These are phyloP conservation scores for Napeogenes sylphis DNA, from an alignment of 2,888 invertebrate species.

Conservation along the genomic window DNA sequence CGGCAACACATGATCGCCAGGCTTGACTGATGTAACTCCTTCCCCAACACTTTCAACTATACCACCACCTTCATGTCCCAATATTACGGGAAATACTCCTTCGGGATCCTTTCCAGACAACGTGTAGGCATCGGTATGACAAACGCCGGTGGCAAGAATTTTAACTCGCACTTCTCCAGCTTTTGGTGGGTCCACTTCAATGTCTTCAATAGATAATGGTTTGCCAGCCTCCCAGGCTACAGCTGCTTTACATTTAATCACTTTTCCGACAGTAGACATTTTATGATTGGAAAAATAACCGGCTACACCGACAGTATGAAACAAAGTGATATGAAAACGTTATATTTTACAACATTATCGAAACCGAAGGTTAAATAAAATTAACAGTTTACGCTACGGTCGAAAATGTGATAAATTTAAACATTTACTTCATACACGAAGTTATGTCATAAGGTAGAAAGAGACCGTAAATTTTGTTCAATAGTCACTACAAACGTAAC, in stretches of 20 bases:
- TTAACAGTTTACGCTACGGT: background rate
- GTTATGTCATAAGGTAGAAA: slow-evolving; percentile 11
- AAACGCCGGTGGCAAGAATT: slow-evolving; percentile 87
- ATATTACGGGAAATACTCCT: slow-evolving; percentile 92
- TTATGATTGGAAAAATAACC: slow-evolving; percentile 24
- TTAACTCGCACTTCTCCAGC: slow-evolving; percentile 93
- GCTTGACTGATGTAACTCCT: slow-evolving; percentile 90
- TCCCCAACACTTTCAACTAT: slow-evolving; percentile 98
- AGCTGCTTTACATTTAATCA: slow-evolving; percentile 95
- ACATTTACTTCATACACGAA: slow-evolving; percentile 11
- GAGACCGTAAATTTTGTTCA: slow-evolving; percentile 7
- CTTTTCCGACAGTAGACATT: slow-evolving; percentile 77
- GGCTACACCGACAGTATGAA: slow-evolving; percentile 35
- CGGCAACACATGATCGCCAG: slow-evolving; percentile 98
- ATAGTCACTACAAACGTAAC: slow-evolving; percentile 12
- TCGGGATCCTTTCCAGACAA: slow-evolving; percentile 92
- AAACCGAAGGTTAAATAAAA: background rate
- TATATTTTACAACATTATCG: background rate
- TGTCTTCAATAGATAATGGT: slow-evolving; percentile 91
- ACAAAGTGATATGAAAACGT: slow-evolving; percentile 36
- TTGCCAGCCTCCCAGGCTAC: slow-evolving; percentile 97
- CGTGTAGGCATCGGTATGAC: slow-evolving; percentile 96
- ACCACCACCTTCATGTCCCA: slow-evolving; percentile 98
- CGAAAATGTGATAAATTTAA: background rate
- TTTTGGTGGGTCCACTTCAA: slow-evolving; percentile 96